Conservation (phyloP, 1,140 invertebrate genomes). For the Lepidurus apus region DNA sequence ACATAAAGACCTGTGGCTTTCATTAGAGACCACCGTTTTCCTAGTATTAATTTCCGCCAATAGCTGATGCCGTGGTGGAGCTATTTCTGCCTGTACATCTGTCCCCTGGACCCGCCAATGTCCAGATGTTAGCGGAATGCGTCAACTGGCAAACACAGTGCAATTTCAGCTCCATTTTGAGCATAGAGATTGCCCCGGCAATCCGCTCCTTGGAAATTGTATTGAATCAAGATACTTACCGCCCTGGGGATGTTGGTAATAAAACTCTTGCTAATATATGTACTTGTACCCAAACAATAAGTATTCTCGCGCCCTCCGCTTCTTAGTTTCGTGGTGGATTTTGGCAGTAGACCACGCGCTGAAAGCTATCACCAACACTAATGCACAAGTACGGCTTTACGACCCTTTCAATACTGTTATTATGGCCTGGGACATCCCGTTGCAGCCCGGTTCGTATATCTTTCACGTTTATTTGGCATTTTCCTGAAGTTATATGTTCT, state of each 20-base stretch:
- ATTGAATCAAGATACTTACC: background rate
- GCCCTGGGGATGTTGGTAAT: slow-evolving; percentile 7
- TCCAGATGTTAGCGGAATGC: background rate
- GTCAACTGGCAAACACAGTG: slow-evolving; percentile 16
- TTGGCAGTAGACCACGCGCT: background rate
- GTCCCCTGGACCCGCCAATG: background rate
- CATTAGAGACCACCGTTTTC: background rate
- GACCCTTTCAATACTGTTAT: background rate
- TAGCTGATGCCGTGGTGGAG: slow-evolving; percentile 2
- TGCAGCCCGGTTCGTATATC: slow-evolving; percentile 8
- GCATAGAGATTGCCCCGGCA: background rate
- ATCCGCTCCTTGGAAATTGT: background rate
- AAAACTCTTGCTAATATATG: background rate
- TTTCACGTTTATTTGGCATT: background rate
- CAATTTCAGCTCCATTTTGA: background rate
- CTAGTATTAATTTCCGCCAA: background rate
- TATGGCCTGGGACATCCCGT: background rate
- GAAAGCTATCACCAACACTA: slow-evolving; percentile 4
- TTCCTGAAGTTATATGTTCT: background rate
- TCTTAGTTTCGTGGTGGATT: background rate
- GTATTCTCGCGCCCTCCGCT: background rate
- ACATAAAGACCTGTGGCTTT: background rate
- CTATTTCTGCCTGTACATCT: background rate
- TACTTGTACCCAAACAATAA: background rate
- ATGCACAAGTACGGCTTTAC: slow-evolving; percentile 16